phyloP scores from a whole-genome alignment of 2,113 vertebrate genomes.

The Piaya cayana region DNA sequence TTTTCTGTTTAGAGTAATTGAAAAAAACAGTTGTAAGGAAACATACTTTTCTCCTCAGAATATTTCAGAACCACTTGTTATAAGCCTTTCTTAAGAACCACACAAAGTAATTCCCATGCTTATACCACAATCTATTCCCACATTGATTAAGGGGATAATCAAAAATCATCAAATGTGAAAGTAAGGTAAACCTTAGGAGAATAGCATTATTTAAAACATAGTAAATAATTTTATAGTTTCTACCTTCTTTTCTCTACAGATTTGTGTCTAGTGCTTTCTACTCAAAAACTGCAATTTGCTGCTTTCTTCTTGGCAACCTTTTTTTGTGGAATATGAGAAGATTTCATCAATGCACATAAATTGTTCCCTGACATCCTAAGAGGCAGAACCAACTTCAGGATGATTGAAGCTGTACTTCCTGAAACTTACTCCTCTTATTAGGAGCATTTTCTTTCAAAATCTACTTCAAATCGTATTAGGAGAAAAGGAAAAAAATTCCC shows the following conservation, averaged over 20 bases:
- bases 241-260: neutral
- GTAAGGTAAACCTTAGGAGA: neutral
- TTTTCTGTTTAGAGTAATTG: neutral
- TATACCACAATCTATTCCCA: neutral
- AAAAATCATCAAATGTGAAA: neutral
- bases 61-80: neutral
- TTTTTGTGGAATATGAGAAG: neutral
- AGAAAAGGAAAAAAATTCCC: neutral
- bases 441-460: neutral
- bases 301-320: neutral
- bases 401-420: neutral
- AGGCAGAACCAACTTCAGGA: neutral
- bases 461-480: neutral
- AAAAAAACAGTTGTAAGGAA: neutral
- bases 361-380: neutral
- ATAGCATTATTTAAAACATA: neutral
- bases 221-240: neutral
- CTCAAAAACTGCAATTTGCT: neutral
- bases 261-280: neutral
- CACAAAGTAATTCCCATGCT: neutral
- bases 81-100: neutral
- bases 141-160: neutral
- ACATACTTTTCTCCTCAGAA: neutral
- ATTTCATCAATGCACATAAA: neutral
- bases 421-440: neutral